A percentile compares a stretch with the other conserved stretches of the same genome.
Conservation (phyloP, 1,140 invertebrate genomes). For the Drosophila oshimai region DNA sequence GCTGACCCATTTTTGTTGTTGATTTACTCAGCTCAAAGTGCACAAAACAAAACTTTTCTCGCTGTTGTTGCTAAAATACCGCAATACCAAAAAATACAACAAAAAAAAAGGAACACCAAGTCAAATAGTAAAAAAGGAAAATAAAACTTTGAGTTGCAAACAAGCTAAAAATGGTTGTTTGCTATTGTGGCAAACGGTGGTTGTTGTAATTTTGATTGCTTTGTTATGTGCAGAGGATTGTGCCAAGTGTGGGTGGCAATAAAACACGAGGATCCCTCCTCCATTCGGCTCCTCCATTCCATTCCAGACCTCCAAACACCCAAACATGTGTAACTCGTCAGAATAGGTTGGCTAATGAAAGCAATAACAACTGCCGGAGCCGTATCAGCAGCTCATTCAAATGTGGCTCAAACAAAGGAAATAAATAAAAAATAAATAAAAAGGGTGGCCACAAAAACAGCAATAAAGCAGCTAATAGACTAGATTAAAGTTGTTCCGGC, state of each 20-base stretch:
- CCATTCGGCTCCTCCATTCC: neutral
- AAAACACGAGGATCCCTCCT: conserved; percentile 36
- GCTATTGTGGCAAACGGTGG: conserved; percentile 51
- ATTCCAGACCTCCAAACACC: neutral
- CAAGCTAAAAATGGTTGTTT: conserved; percentile 66
- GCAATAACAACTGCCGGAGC: conserved; percentile 33
- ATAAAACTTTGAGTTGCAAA: conserved; percentile 70
- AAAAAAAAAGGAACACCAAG: conserved; percentile 11
- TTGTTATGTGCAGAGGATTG: conserved; percentile 51
- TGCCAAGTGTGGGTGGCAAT: conserved; percentile 37
- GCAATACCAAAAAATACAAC: conserved; percentile 24
- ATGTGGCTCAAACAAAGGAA: conserved; percentile 26
- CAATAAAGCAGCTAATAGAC: conserved; percentile 69
- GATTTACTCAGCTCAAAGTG: conserved; percentile 58
- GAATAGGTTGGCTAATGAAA: conserved; percentile 40
- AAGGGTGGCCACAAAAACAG: conserved; percentile 35
- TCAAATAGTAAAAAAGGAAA: conserved; percentile 30
- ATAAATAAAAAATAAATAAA: conserved; percentile 40
- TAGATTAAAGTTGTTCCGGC: conserved; percentile 61
- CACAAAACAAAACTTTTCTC: conserved; percentile 58
- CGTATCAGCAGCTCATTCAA: conserved; percentile 42
- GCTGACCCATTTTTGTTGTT: conserved; percentile 33
- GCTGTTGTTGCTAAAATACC: conserved; percentile 37
- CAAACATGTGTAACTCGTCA: conserved; percentile 13
- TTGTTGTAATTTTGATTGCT: conserved; percentile 72